Conservation (phyloP, 2,797 vertebrate species). For the Zalophus californianus region DNA sequence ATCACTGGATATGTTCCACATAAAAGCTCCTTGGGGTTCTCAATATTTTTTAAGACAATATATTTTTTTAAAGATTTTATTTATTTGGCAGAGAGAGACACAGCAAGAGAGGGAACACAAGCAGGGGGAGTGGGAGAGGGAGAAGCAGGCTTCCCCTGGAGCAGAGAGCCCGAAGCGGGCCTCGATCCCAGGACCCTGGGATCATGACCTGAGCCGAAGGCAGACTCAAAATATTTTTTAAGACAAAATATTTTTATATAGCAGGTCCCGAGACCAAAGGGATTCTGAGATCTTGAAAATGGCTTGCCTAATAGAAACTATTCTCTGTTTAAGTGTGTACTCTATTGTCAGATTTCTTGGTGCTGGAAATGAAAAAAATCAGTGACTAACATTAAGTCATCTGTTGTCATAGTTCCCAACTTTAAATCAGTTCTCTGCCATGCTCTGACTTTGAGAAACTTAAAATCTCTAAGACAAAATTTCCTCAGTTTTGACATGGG, state of each 20-base stretch:
- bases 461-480: constrained; percentile 13
- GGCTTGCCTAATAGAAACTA: background rate
- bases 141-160: no score
- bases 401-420: background rate
- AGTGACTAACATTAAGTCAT: constrained; percentile 16
- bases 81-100: no score
- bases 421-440: constrained; percentile 4
- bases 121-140: no score
- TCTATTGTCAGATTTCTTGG: constrained; percentile 22
- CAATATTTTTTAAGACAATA: background rate
- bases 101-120: no score
- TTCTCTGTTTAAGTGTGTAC: background rate
- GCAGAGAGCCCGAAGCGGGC: no score
- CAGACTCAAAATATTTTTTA: background rate
- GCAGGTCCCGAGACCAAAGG: background rate
- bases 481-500: background rate
- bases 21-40: background rate
- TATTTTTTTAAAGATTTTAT: background rate
- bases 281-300: background rate
- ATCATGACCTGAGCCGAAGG: no score
- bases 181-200: no score
- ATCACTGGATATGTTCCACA: background rate
- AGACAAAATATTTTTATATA: background rate
- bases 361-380: background rate
- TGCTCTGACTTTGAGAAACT: background rate